Evolutionary conservation across 2,113 vertebrate species (phyloP).

Genomic region (Psophia crepitans): DNA sequence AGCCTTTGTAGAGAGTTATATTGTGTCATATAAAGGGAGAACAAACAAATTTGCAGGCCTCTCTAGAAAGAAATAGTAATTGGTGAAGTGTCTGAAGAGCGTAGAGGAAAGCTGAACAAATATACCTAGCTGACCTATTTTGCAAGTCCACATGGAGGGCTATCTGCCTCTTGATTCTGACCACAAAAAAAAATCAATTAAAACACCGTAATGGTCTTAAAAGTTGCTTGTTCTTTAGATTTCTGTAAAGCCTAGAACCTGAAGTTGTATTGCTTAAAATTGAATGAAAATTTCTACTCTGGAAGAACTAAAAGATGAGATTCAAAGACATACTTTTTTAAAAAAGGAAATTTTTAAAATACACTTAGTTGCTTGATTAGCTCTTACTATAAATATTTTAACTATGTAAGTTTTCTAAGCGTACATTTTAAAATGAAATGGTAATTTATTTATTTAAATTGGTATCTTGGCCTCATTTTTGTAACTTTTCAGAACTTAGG

Average conservation of each 20-base stretch:
- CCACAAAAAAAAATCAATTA: neutral
- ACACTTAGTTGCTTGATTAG: neutral
- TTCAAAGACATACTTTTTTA: neutral
- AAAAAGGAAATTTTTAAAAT: neutral
- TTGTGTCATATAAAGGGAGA: neutral
- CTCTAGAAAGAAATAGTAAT: neutral
- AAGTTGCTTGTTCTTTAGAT: neutral
- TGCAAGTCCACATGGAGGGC: neutral
- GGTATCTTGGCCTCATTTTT: neutral
- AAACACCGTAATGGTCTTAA: neutral
- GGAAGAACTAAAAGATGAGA: neutral
- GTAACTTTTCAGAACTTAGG: neutral
- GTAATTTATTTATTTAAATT: neutral
- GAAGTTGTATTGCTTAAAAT: neutral
- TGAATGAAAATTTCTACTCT: neutral
- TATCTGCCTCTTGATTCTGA: neutral
- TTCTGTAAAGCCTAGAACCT: neutral
- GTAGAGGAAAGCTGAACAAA: neutral
- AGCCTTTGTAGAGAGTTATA: neutral
- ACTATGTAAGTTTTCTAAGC: neutral
- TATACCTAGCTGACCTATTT: neutral
- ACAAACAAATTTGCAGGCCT: neutral
- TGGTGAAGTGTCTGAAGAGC: neutral
- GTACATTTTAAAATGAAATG: neutral
- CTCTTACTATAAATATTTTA: neutral